A percentile compares a stretch with the other conserved stretches of the same genome.
Evolutionary conservation across 2,797 vertebrate genomes (phyloP).

Genomic region (Pogoniulus pusillus): DNA sequence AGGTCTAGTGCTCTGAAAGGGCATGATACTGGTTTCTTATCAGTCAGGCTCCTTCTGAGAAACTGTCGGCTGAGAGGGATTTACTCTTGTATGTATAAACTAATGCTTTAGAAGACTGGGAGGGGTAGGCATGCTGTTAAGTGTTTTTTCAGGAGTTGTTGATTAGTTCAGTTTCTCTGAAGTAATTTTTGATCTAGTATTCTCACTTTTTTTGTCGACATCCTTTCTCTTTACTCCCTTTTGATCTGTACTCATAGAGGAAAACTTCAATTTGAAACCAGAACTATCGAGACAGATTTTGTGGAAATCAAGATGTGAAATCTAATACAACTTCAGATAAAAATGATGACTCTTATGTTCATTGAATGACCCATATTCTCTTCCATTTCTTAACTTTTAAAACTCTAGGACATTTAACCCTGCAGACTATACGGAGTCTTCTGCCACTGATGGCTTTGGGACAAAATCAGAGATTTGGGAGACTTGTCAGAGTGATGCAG

Average conservation of each 20-base stretch:
- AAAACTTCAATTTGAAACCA: not conserved
- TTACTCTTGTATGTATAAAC: not conserved
- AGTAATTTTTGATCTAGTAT: not conserved
- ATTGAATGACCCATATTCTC: conserved; percentile 54
- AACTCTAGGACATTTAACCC: conserved; percentile 91
- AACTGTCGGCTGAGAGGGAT: not conserved
- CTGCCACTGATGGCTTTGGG: conserved; percentile 81
- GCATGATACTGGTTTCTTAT: not conserved
- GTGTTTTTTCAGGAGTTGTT: not conserved
- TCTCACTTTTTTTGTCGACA: not conserved
- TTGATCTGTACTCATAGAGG: not conserved
- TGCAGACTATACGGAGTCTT: conserved; percentile 88
- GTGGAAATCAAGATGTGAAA: not conserved
- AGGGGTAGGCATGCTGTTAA: not conserved
- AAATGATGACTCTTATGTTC: not conserved
- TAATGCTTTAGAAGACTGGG: not conserved
- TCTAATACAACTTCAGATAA: conserved; percentile 11
- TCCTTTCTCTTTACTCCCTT: not conserved
- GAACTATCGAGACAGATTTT: not conserved
- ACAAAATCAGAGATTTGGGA: conserved; percentile 88
- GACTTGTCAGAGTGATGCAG: conserved; percentile 81
- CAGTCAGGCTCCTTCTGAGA: not conserved
- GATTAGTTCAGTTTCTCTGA: not conserved
- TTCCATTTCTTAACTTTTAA: conserved; percentile 63
- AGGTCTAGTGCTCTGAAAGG: not conserved